Evolutionary conservation across 2,113 vertebrate species (phyloP).

Genomic region (Anarhynchus alexandrinus): DNA sequence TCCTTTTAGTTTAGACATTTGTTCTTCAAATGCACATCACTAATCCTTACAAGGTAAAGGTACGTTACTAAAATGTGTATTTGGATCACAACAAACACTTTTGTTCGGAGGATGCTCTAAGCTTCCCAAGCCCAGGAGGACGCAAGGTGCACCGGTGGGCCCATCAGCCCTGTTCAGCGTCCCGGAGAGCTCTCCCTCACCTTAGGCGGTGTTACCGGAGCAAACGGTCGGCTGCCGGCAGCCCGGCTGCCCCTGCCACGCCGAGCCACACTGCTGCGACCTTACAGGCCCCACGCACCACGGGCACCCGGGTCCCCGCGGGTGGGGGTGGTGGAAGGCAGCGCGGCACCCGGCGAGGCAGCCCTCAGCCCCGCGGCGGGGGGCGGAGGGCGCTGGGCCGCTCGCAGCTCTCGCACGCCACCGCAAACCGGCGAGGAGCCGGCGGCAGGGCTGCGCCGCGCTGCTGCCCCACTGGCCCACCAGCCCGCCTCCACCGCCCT

Average conservation of each 20-base stretch:
- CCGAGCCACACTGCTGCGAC: rapidly evolving
- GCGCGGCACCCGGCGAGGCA: background rate
- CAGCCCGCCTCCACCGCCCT: background rate
- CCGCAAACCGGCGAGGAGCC: no score
- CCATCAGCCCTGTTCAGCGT: no score
- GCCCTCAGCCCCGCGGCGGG: background rate
- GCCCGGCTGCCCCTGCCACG: rapidly evolving
- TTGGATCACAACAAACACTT: rapidly evolving
- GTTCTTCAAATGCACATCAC: rapidly evolving
- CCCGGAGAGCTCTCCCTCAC: background rate
- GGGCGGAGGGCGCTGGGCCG: background rate
- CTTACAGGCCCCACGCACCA: background rate
- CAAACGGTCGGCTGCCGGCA: rapidly evolving
- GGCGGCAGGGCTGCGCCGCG: no score
- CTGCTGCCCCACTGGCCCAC: background rate
- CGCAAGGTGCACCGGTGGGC: rapidly evolving
- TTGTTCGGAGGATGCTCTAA: rapidly evolving
- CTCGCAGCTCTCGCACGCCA: background rate
- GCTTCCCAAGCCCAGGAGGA: rapidly evolving
- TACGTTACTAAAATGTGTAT: rapidly evolving
- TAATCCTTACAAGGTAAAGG: no score
- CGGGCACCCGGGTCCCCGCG: background rate
- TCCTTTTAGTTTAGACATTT: background rate
- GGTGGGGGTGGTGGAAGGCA: no score
- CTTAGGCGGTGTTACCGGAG: rapidly evolving